phyloP scores from a whole-genome alignment of 1,140 invertebrate genomes.

The Eubasilissa regina region DNA sequence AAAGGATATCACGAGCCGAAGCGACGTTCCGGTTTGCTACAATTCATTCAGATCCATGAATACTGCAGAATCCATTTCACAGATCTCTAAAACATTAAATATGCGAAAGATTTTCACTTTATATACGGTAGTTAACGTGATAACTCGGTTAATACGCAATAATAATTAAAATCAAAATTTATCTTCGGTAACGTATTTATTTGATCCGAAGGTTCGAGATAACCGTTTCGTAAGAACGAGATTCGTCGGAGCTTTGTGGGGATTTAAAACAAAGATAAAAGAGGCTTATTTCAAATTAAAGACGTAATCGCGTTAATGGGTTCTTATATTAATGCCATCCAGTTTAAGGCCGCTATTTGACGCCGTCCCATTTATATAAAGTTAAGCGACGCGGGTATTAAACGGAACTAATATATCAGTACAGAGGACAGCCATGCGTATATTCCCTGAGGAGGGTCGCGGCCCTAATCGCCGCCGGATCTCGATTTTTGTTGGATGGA shows the following conservation, averaged over 20 bases:
- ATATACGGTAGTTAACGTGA: not conserved
- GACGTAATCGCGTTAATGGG: constrained; percentile 46
- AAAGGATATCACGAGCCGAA: too few relatives aligned
- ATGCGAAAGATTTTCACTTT: not conserved
- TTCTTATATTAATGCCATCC: constrained; percentile 39
- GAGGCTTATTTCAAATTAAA: constrained; percentile 45
- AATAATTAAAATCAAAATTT: constrained; percentile 32
- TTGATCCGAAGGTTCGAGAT: constrained; percentile 11
- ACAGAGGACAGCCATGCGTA: constrained; percentile 9
- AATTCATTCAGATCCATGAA: too few relatives aligned
- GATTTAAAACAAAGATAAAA: constrained; percentile 38
- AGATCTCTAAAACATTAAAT: not conserved
- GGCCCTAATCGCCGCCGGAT: constrained; percentile 16
- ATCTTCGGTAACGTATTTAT: constrained; percentile 23
- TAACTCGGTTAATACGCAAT: constrained; percentile 15
- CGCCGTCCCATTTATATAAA: constrained; percentile 30
- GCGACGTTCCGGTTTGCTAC: too few relatives aligned
- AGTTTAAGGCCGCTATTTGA: constrained; percentile 27
- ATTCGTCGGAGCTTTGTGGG: constrained; percentile 33
- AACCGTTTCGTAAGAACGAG: constrained; percentile 21
- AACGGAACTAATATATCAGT: constrained; percentile 37
- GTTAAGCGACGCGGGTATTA: constrained; percentile 32
- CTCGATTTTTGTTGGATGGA: constrained; percentile 24
- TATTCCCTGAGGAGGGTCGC: constrained; percentile 15
- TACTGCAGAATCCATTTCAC: not conserved